Percentiles rank a stretch among this genome's conserved stretches.
phyloP scores from a whole-genome alignment of 2,113 vertebrate species.

The Andinoacara biseriatus region DNA sequence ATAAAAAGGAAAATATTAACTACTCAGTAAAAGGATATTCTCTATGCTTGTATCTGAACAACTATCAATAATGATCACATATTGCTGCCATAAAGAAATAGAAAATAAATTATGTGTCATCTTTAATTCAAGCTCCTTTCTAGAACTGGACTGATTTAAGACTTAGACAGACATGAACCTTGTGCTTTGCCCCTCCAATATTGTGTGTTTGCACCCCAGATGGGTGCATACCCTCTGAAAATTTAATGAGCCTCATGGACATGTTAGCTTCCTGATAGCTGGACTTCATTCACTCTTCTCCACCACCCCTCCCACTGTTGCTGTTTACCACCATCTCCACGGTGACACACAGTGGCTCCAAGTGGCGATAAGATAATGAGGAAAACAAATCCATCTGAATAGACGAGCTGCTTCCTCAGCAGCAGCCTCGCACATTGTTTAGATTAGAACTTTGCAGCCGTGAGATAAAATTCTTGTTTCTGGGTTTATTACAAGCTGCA shows the following conservation, averaged over 20 bases:
- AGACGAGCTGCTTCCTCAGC: slow-evolving; percentile 61
- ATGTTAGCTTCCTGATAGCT: slow-evolving; percentile 75
- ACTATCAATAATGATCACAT: not conserved
- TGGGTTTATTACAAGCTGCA: slow-evolving; percentile 45
- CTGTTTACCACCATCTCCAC: slow-evolving; percentile 77
- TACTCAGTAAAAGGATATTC: not conserved
- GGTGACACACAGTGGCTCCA: slow-evolving; percentile 67
- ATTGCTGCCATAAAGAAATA: slow-evolving; percentile 19
- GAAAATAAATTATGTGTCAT: not conserved
- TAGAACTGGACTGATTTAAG: not conserved
- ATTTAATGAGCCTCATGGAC: slow-evolving; percentile 80
- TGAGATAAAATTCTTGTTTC: slow-evolving; percentile 65
- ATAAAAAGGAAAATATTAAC: slow-evolving; percentile 4
- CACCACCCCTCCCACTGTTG: slow-evolving; percentile 45
- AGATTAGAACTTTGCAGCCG: slow-evolving; percentile 51
- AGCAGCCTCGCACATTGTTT: slow-evolving; percentile 57
- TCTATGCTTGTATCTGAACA: not conserved
- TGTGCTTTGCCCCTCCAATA: slow-evolving; percentile 33
- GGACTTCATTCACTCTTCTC: slow-evolving; percentile 71
- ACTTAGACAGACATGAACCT: slow-evolving; percentile 2
- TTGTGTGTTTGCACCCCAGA: slow-evolving; percentile 57
- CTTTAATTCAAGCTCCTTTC: not conserved
- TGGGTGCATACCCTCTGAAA: slow-evolving; percentile 77
- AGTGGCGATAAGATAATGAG: slow-evolving; percentile 80
- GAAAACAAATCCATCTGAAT: slow-evolving; percentile 80